Conservation (phyloP, 2,888 invertebrate species). For the Argyresthia albistria region DNA sequence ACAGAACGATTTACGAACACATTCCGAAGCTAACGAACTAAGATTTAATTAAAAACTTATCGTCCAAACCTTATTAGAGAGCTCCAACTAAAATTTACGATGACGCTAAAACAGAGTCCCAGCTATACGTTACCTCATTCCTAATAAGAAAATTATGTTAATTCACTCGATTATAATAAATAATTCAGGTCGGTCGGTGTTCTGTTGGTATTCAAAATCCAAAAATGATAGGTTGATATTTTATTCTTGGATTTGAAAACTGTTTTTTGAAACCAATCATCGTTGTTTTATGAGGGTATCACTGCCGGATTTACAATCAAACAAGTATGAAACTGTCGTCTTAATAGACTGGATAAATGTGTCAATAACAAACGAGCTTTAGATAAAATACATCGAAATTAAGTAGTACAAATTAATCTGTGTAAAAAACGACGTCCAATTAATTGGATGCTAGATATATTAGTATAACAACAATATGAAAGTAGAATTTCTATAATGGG, state of each 20-base stretch:
- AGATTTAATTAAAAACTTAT: constrained; percentile 60
- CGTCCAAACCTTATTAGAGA: constrained; percentile 31
- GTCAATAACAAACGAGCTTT: constrained; percentile 11
- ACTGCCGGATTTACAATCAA: constrained; percentile 10
- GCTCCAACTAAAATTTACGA: constrained; percentile 52
- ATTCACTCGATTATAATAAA: constrained; percentile 58
- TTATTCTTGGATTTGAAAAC: too few relatives aligned
- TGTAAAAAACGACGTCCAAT: constrained; percentile 26
- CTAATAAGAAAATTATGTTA: constrained; percentile 68
- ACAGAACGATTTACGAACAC: constrained; percentile 24
- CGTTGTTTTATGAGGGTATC: constrained; percentile 14
- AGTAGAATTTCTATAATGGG: too few relatives aligned
- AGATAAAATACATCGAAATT: constrained; percentile 18
- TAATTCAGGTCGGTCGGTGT: constrained; percentile 35
- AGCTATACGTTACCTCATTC: constrained; percentile 54
- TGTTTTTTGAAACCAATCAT: constrained; percentile 15
- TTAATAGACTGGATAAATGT: constrained; percentile 11
- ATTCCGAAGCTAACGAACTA: constrained; percentile 42
- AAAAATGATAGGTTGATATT: neutral
- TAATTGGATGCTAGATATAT: constrained; percentile 31
- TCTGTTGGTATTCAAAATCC: neutral
- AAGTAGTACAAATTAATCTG: constrained; percentile 23
- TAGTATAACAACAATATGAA: constrained; percentile 19
- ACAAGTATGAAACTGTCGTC: constrained; percentile 6
- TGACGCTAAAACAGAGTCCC: constrained; percentile 56